Evolutionary conservation across 2,888 invertebrate species (phyloP).

Genomic region (Eristalis arbustorum): DNA sequence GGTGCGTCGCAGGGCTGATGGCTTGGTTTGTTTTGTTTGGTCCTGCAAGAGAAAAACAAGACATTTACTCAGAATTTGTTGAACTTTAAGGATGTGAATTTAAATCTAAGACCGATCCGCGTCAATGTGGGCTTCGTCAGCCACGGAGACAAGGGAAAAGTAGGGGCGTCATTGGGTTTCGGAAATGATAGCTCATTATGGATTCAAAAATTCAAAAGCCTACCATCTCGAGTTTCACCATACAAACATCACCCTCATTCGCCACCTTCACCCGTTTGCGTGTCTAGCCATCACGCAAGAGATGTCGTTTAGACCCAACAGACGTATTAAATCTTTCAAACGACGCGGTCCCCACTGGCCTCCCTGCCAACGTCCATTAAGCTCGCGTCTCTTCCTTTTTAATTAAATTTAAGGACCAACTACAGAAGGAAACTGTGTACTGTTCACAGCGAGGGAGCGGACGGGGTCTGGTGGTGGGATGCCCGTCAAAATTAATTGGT

Average conservation of each 20-base stretch:
- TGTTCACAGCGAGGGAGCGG: not conserved
- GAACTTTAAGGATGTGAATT: not conserved
- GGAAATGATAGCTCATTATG: slow-evolving; percentile 13
- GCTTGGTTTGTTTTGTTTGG: slow-evolving; percentile 77
- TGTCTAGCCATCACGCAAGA: not conserved
- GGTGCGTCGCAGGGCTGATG: slow-evolving; percentile 79
- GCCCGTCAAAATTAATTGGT: slow-evolving; percentile 53
- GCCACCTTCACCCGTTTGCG: not conserved
- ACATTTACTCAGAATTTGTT: not conserved
- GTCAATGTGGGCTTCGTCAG: not conserved
- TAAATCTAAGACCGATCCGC: not conserved
- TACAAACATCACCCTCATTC: not conserved
- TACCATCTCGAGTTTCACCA: not conserved
- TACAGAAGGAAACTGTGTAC: slow-evolving; percentile 20
- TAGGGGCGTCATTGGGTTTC: slow-evolving; percentile 1
- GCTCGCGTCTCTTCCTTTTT: slow-evolving; percentile 11
- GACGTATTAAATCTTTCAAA: not conserved
- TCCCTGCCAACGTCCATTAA: not conserved
- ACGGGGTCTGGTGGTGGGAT: not conserved
- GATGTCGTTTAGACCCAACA: not conserved
- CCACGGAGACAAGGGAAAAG: not conserved
- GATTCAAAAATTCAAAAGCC: not conserved
- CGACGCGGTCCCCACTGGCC: not conserved
- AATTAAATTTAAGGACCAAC: slow-evolving; percentile 28
- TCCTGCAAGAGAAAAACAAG: slow-evolving; percentile 73